Evolutionary conservation across 2,797 vertebrate genomes (phyloP).

Genomic region (Esox lucius): DNA sequence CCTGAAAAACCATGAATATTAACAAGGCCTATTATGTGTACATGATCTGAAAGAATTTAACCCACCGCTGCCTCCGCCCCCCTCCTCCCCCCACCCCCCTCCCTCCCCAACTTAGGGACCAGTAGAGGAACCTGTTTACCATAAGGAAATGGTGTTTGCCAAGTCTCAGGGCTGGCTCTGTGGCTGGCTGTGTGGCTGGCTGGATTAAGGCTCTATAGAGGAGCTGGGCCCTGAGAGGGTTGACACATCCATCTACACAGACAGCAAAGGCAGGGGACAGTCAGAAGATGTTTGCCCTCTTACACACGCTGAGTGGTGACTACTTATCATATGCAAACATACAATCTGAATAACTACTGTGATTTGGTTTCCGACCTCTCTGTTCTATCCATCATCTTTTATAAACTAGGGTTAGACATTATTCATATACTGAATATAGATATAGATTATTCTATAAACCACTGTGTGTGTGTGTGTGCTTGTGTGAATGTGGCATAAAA

Average conservation of each 20-base stretch:
- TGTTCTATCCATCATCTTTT: too few relatives aligned
- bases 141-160: conserved; percentile 75
- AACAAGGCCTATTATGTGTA: conserved; percentile 83
- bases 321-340: conserved; percentile 26
- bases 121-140: conserved; percentile 68
- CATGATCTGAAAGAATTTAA: conserved; percentile 85
- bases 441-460: not conserved
- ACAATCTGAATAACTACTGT: conserved; percentile 10
- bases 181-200: conserved; percentile 51
- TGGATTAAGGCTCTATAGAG: conserved; percentile 74
- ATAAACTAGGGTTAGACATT: too few relatives aligned
- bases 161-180: too few relatives aligned
- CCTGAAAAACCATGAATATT: conserved; percentile 85
- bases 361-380: not conserved
- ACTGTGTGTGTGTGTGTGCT: conserved; percentile 11
- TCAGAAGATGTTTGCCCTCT: not conserved
- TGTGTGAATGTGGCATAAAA: not conserved
- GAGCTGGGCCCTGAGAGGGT: conserved; percentile 48
- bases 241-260: conserved; percentile 53
- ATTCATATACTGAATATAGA: not conserved
- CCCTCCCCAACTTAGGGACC: not conserved
- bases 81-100: conserved; percentile 6
- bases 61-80: conserved; percentile 52
- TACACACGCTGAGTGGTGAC: conserved; percentile 12
- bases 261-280: conserved; percentile 17